Base-by-base conservation (phyloP, 2,888 invertebrate genomes). In the Scrobipalpa costella region DNA sequence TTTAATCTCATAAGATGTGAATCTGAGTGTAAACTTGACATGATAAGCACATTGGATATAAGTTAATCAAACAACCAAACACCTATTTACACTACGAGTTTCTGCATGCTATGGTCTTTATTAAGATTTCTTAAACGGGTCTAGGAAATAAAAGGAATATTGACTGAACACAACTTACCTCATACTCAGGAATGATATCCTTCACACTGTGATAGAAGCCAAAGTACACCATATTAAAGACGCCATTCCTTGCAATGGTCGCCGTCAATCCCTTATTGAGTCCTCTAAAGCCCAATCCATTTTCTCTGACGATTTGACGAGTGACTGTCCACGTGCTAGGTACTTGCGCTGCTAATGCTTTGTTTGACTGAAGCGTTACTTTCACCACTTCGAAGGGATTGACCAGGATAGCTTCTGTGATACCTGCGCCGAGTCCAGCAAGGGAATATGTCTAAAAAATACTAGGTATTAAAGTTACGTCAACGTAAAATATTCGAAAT, bases 371-470 rank as follows among this genome's bases (percentile, higher is more conserved):
- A 67, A 97, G 85, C 1, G 94, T 94, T n/a, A 98, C 98, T 93
- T 98, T 99, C 0, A 99, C 97, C 38, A 98, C 97, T 93, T 98
- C 98, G 82, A 98, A 98, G 0, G 98, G 98, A 88, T 98, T 98
- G 0, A 98, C 96, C 63, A 98, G 92, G 67, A 98, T 93, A 7
- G 96, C 98, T 89, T 98, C 98, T n/a, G 98, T 96, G 1, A 97
- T 86, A 59, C 98, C 98, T 57, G 98, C 96, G 64, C 95, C 95
- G 11, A 98, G 90, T 50, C 98, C 98, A 67, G 98, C 97, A 74
- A 97, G 83, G 2, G 97, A 94, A 84, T 96, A 97, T 17, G 97
- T 96, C 96, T 98, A 86, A 61, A 93, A 91, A 67, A 71, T n/a
- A n/a, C n/a, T n/a, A n/a, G n/a, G n/a, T n/a, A n/a, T n/a, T n/a